These are phyloP conservation scores for Ashinkailepas kermadecensis DNA, from an alignment of 2,888 invertebrate genomes.

Conservation along the genomic window DNA sequence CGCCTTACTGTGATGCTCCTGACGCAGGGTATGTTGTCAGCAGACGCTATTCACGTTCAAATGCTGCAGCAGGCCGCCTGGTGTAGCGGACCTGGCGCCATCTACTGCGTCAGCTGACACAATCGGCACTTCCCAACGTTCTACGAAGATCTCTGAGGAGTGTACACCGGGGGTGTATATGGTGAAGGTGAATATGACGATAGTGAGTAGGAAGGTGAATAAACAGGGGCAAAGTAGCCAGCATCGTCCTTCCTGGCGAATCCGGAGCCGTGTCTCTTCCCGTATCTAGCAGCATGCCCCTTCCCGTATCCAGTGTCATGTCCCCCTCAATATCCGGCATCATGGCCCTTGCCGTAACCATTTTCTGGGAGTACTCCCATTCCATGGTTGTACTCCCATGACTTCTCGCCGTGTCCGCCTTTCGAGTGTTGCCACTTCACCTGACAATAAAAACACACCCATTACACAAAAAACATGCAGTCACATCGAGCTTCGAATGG, in stretches of 20 bases:
- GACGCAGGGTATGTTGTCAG: no score
- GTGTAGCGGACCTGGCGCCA: no score
- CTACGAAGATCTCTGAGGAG: not conserved
- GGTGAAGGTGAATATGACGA: not conserved
- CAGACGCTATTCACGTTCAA: no score
- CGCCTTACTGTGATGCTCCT: no score
- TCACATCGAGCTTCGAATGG: no score
- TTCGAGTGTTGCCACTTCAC: conserved; percentile 81
- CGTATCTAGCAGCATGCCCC: not conserved
- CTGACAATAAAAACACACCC: conserved; percentile 43
- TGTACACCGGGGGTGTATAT: not conserved
- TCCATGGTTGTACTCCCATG: conserved; percentile 75
- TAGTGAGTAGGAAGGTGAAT: not conserved
- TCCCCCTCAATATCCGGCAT: conserved; percentile 22
- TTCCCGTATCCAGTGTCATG: conserved; percentile 22
- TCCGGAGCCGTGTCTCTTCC: not conserved
- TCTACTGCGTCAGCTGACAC: no score
- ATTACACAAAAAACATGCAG: no score
- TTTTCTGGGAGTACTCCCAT: no score
- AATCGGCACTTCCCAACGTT: no score
- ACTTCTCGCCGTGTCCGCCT: conserved; percentile 81
- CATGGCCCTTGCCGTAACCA: conserved; percentile 22
- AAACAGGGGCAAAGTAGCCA: not conserved
- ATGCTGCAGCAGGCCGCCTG: no score
- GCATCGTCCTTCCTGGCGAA: no score